Evolutionary conservation across 1,140 invertebrate genomes (phyloP).

Genomic region (Maconellicoccus hirsutus): DNA sequence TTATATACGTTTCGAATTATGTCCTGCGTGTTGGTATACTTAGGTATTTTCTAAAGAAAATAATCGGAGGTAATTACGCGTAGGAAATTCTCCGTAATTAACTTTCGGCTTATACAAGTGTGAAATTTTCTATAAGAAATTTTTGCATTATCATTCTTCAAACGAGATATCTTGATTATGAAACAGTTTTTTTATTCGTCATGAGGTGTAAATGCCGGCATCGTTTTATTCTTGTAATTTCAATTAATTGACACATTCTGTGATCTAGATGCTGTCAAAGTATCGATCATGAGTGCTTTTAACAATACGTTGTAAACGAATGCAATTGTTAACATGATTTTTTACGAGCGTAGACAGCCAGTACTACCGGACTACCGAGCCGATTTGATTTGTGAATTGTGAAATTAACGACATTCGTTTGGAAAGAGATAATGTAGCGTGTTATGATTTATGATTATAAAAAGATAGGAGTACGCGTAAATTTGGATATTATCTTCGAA

Average conservation of each 20-base stretch:
- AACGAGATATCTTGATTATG: too few species aligned
- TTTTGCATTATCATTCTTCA: too few species aligned
- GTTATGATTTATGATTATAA: neutral
- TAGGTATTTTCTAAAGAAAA: too few species aligned
- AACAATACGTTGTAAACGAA: slow-evolving; percentile 5
- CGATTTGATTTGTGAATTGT: slow-evolving; percentile 1
- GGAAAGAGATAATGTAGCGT: neutral
- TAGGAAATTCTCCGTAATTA: too few species aligned
- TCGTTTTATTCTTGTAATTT: neutral
- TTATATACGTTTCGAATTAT: too few species aligned
- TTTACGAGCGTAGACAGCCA: neutral
- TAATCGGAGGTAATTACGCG: too few species aligned
- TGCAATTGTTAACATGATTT: neutral
- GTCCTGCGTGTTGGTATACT: too few species aligned
- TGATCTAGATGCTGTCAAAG: neutral
- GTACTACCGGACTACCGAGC: neutral
- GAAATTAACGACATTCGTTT: neutral
- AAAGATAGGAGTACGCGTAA: neutral
- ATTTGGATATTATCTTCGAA: neutral
- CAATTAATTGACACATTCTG: slow-evolving; percentile 4
- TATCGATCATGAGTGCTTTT: neutral
- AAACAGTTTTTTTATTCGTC: too few species aligned
- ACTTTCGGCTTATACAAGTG: too few species aligned
- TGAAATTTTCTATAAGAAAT: too few species aligned
- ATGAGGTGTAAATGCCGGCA: neutral